phyloP scores from a whole-genome alignment of 2,888 invertebrate species.

The Torymus texanus region DNA sequence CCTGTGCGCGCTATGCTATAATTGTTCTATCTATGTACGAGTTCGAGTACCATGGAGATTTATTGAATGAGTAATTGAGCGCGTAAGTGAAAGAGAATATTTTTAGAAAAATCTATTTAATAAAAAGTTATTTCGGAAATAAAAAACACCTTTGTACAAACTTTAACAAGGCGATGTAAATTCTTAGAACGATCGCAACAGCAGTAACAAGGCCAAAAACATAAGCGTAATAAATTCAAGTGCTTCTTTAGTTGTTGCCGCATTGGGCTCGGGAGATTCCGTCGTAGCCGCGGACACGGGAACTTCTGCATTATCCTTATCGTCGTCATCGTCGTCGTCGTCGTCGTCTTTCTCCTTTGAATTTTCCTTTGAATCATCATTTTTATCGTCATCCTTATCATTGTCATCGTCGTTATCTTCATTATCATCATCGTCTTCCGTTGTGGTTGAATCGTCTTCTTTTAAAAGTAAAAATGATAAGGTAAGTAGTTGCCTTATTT shows the following conservation, averaged over 20 bases:
- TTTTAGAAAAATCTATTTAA: conserved; percentile 37
- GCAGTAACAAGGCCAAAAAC: conserved; percentile 28
- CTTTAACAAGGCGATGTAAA: conserved; percentile 18
- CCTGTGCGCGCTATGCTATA: too few species aligned
- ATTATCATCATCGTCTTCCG: conserved; percentile 13
- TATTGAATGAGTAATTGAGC: too few species aligned
- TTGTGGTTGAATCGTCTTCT: not conserved
- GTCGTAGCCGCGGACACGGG: not conserved
- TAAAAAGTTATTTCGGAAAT: conserved; percentile 32
- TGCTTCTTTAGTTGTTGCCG: conserved; percentile 11
- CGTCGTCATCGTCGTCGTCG: not conserved
- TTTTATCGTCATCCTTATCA: not conserved
- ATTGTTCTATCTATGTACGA: not conserved
- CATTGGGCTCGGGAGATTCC: conserved; percentile 17
- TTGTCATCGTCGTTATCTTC: not conserved
- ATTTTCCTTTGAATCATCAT: not conserved
- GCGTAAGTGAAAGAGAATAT: conserved; percentile 14
- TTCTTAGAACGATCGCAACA: conserved; percentile 37
- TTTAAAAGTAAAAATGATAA: not conserved
- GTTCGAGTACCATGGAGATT: not conserved
- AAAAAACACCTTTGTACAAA: conserved; percentile 44
- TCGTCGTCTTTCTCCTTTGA: conserved; percentile 1
- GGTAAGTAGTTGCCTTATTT: not conserved
- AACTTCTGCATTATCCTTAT: not conserved
- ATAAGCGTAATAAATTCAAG: conserved; percentile 35